Conservation (phyloP, 23 tunicate species). For the Diplosoma virens region DNA sequence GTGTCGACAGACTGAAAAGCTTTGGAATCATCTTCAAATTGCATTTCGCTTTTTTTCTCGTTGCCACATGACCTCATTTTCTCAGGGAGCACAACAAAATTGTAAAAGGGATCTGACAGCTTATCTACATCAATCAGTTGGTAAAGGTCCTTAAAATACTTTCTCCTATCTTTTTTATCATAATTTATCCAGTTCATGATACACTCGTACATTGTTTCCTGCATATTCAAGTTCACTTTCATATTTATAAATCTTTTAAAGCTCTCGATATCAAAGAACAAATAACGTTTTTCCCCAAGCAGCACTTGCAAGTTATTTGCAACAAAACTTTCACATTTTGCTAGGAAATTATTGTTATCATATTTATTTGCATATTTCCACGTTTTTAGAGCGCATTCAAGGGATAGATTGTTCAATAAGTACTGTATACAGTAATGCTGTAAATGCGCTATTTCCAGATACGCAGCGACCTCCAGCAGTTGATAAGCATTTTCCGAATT, state of each 20-base stretch:
- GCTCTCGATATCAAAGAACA: neutral
- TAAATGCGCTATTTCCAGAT: neutral
- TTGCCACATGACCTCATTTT: neutral
- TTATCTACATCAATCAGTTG: neutral
- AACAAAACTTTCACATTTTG: neutral
- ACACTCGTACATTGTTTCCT: neutral
- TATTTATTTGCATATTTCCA: neutral
- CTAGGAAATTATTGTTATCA: neutral
- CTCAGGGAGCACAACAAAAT: neutral
- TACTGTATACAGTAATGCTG: neutral
- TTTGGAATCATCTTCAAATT: neutral
- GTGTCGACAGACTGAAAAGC: neutral
- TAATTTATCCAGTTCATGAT: neutral
- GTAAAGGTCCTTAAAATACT: neutral
- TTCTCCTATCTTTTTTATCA: neutral
- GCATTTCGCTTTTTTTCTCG: no score
- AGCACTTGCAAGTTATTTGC: neutral
- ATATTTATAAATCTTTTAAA: slow-evolving; percentile 15
- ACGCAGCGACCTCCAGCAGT: neutral
- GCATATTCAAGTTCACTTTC: neutral
- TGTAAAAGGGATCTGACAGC: neutral
- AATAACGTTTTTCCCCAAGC: neutral
- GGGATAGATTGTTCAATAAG: neutral
- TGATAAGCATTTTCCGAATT: neutral
- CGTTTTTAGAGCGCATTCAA: neutral